Base-by-base conservation (phyloP, 2,797 vertebrate species). In the Gastrophryne carolinensis region DNA sequence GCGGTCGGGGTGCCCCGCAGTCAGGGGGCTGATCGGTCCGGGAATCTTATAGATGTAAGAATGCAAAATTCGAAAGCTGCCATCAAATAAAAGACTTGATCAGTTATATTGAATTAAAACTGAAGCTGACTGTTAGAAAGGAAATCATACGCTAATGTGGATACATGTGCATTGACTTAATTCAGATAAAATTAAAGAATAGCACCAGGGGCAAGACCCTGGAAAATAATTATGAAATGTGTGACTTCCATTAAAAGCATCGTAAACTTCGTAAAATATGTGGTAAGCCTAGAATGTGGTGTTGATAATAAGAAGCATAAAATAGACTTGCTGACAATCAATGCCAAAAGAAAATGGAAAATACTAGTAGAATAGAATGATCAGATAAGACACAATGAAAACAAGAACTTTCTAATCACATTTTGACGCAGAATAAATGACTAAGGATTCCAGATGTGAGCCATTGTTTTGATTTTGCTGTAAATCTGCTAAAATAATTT, bases 221-320 rank as follows among this genome's bases (percentile, higher is more conserved):
- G 39, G 24, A 39, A 60, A 71, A 71, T 32, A 50, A 17, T 32
- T 71, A 12, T 47, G 17, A 6, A 19, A 70, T 49, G 37, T 47
- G 54, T 49, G 35, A 49, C 21, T 60, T 71, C 17, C 54, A 17
- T 41, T 69, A 35, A 52, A 35, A 41, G 52, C 3, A 29, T 11
- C 29, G n/a, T 26, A 39, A 69, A 56, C 32, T 49, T 1, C 24
- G 17, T 63, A 8, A 63, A 26, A 37, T 53, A 5, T 68, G 49
- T 23, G 39, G 30, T 54, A 27, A 68, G 47, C 37, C 39, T 4
- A 39, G 23, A 30, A 70, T 8, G 17, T 49, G 37, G 23, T 70
- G 24, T n/a, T 49, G 39, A 57, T 30, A 58, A 70, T 70, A 58
- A 1, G 10, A 13, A 47, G 30, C 13, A 61, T 66, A 52, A 35